These are phyloP conservation scores for Perithous albicinctus DNA, from an alignment of 2,888 invertebrate species.

Conservation along the genomic window DNA sequence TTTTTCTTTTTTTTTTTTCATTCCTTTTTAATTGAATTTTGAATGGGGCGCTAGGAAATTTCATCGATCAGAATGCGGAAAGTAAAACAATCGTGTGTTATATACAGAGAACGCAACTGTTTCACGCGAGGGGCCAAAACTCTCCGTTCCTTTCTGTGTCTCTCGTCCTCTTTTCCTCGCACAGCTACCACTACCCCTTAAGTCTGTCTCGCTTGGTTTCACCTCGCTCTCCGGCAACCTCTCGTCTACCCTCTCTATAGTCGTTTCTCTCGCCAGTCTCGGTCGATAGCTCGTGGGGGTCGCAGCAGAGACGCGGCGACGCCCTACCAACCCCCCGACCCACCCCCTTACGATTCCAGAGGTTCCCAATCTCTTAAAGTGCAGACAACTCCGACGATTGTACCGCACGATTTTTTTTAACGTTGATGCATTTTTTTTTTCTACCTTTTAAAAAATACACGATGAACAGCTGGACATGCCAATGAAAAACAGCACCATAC, in stretches of 20 bases:
- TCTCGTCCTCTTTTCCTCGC: neutral
- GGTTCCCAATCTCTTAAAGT: constrained; percentile 80
- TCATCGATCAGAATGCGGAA: constrained; percentile 38
- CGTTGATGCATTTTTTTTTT: constrained; percentile 2
- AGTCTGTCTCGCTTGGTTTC: constrained; percentile 8
- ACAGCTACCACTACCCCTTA: neutral
- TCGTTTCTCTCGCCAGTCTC: constrained; percentile 73
- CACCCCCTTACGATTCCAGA: constrained; percentile 78
- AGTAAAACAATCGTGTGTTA: constrained; percentile 63
- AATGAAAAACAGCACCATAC: neutral
- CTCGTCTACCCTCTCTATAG: constrained; percentile 55
- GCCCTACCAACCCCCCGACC: constrained; percentile 83
- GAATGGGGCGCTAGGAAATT: neutral
- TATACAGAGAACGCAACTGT: constrained; percentile 69
- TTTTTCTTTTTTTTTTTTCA: too few species aligned
- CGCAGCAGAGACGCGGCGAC: constrained; percentile 84
- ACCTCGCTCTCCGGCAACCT: constrained; percentile 59
- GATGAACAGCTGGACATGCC: neutral
- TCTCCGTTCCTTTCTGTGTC: neutral
- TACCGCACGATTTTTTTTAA: neutral
- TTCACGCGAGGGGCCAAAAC: constrained; percentile 63
- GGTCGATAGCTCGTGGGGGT: constrained; percentile 84
- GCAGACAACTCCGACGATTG: constrained; percentile 15
- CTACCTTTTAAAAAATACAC: neutral
- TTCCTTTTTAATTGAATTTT: too few species aligned